Evolutionary conservation across 2,113 vertebrate genomes (phyloP), one percentile per base, ranked within the genome.

Genomic region (Oreamnos americanus): DNA sequence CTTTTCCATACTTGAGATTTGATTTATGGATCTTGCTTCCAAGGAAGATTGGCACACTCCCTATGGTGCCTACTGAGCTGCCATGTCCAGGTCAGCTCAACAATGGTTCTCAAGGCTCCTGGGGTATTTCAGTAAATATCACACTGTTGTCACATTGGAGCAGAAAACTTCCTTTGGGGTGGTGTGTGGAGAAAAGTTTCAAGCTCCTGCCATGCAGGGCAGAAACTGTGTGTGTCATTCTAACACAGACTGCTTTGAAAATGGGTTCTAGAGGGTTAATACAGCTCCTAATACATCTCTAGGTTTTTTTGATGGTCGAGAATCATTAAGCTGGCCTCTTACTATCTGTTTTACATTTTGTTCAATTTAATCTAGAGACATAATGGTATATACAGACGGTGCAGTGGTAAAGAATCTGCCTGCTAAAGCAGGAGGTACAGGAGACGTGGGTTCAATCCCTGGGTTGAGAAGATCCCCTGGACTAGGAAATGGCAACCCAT

Each of bases 11-110:
- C 30, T 89, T 62, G 60, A 91, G 58, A n/a, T 45, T 58, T 94
- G 93, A 93, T 96, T 98, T 84, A 86, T 36, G 55, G 83, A 25
- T 83, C 96, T 71, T 98, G 51, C 36, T 94, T 95, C 88, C 49
- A 95, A 96, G 96, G 76, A 93, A 51, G 93, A 57, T 0, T 51
- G 30, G 57, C 58, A 1, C 58, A 67, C 14, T 55, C 87, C 49
- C 13, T 62, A 95, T 23, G 64, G 1, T 43, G 86, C 45, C 81
- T 67, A 49, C 53, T 90, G 90, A 78, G 76, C 28, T 87, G 51
- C 43, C 47, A 45, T 21, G 17, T 58, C 90, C 36, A 87, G 91
- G 97, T 76, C 1, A 6, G 47, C 30, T n/a, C n/a, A 55, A 0
- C 76, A 93, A 12, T 2, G 51, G 71, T 4, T 43, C 83, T 92